Percentiles rank a stretch among this genome's conserved stretches.
phyloP scores from a whole-genome alignment of 2,888 invertebrate genomes.

The Ceramica pisi region DNA sequence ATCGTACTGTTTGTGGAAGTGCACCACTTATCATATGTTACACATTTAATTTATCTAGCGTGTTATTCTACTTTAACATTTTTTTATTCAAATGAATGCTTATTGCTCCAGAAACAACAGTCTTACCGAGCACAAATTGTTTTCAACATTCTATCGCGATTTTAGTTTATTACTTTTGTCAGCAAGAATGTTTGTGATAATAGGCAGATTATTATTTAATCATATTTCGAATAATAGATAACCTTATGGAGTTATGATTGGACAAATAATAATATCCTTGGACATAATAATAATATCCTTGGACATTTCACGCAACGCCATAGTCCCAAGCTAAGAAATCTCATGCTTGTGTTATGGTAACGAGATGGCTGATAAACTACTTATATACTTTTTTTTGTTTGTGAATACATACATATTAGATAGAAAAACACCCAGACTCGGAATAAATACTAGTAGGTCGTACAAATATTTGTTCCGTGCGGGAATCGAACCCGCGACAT shows the following conservation, averaged over 20 bases:
- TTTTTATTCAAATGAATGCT: slow-evolving; percentile 27
- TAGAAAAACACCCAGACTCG: too few relatives aligned
- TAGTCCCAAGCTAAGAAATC: too few relatives aligned
- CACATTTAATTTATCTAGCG: slow-evolving; percentile 56
- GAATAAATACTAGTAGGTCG: too few relatives aligned
- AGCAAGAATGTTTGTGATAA: slow-evolving; percentile 23
- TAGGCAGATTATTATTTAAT: slow-evolving; percentile 35
- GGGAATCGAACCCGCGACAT: too few relatives aligned
- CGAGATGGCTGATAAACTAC: too few relatives aligned
- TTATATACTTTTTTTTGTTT: too few relatives aligned
- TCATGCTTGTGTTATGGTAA: too few relatives aligned
- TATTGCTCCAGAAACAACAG: slow-evolving; percentile 21
- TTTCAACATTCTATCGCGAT: not conserved
- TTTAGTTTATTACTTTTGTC: slow-evolving; percentile 5
- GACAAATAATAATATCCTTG: too few relatives aligned
- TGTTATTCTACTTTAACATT: slow-evolving; percentile 51
- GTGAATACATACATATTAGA: too few relatives aligned
- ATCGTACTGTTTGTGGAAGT: slow-evolving; percentile 79
- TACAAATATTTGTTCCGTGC: too few relatives aligned
- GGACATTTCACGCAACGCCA: too few relatives aligned
- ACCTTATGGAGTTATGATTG: slow-evolving; percentile 3
- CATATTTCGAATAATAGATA: slow-evolving; percentile 21
- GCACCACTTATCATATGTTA: slow-evolving; percentile 66
- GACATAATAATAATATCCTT: too few relatives aligned
- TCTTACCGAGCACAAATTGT: not conserved